Base-by-base conservation (phyloP, 2,888 invertebrate genomes). In the Orchesellides sinensis region DNA sequence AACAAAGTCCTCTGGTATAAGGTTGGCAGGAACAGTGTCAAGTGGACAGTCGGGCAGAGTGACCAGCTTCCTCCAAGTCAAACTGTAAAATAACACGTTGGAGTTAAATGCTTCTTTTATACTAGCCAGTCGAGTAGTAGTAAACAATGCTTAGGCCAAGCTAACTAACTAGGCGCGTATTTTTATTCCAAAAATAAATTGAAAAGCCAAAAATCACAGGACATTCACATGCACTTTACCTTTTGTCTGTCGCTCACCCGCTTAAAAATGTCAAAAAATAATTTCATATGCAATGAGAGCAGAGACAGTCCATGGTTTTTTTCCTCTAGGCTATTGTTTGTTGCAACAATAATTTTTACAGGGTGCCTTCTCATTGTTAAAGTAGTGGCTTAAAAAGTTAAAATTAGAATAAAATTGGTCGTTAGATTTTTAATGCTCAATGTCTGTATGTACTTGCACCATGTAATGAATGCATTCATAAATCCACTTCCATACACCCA, bases 371-470 rank as follows among this genome's bases (percentile, higher is more conserved):
- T n/a, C n/a, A n/a, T n/a, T n/a, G n/a, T n/a, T n/a, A n/a, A n/a
- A n/a, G n/a, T n/a, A n/a, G n/a, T n/a, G n/a, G 5, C 54, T 23
- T 10, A 1, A 12, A 54, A 54, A 17, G 21, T 21, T 54, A 54
- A 54, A 54, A 54, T 54, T 54, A 54, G 54, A 54, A 54, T 54
- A 54, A 54, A 54, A 54, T 8, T 21, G 54, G 21, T 54, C 54
- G 54, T 54, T 54, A 25, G 5, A 5, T 21, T 21, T 21, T 54
- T 54, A 54, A 21, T 54, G 54, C 12, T 54, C 23, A 25, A 21
- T 54, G 54, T 14, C n/a, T n/a, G n/a, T n/a, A n/a, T n/a, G n/a
- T n/a, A n/a, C n/a, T n/a, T n/a, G n/a, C n/a, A n/a, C n/a, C n/a
- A n/a, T n/a, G n/a, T n/a, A n/a, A n/a, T n/a, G n/a, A n/a, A n/a